Base-by-base conservation (phyloP, 2,113 vertebrate genomes). In the Austrofundulus limnaeus region DNA sequence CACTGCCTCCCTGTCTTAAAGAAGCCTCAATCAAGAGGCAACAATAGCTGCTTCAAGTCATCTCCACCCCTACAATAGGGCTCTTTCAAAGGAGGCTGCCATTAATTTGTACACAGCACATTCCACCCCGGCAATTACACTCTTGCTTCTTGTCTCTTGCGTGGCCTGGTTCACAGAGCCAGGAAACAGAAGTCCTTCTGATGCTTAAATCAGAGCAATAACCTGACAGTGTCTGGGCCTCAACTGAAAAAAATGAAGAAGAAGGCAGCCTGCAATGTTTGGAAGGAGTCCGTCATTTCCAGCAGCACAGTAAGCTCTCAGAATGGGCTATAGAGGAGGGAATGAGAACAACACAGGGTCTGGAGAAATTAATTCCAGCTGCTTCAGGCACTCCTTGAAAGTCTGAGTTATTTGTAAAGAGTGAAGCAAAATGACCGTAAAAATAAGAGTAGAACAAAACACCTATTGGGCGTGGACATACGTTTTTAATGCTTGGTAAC, bases 191-290 rank as follows among this genome's bases (percentile, higher is more conserved):
- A 85, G 82, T 85, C 77, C 70, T 87, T 73, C 70, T 79, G 68
- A 68, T 89, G 73, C 83, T 89, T 81, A 92, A 90, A 88, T 82
- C 80, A 61, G 48, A 75, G 82, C 83, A 89, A 90, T 92, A 89
- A 90, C 85, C 85, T 85, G 81, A 88, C 83, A 80, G 67, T 67
- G 81, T 83, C 80, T 84, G 74, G 42, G 77, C 74, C 86, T 71
- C 63, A 60, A 70, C 75, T 74, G 80, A 79, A 61, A 52, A 77
- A 74, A 78, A 79, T n/a, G n/a, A n/a, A n/a, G n/a, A n/a, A n/a
- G n/a, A 34, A 34, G 10, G 8, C 3, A 28, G 25, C 61, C 82
- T 87, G 76, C 76, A 83, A 84, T 90, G 88, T 90, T 89, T 91
- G 73, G 56, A 61, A 59, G 45, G 66, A 78, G 84, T 46, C 47